Evolutionary conservation across 2,888 invertebrate species (phyloP), one percentile per base, ranked within the genome.

Genomic region (Colostygia pectinataria): DNA sequence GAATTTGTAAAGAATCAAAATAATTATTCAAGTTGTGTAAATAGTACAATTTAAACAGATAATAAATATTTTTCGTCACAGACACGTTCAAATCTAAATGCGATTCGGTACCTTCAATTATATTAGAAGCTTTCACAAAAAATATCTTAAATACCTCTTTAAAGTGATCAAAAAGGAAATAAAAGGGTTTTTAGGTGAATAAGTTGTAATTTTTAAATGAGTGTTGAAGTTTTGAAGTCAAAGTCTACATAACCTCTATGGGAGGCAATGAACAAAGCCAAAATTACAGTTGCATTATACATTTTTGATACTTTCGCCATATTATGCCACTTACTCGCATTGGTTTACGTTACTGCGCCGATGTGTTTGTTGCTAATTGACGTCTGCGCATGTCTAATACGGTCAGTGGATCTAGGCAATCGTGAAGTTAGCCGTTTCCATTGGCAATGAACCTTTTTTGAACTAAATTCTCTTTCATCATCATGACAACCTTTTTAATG

Each of bases 81-180:
- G 12, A 20, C 20, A 39, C 14, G 10, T 18, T 33, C 18, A 18
- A 37, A 12, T 24, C 14, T 24, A 20, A 34, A 4, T 31, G 24
- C 56, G 54, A 66, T 61, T 68, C 55, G 66, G 70, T 75, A 79
- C 71, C 74, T 79, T 66, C 55, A 57, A 70, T 60, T 68, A 61
- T 68, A 64, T 68, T 72, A 71, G 64, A 60, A 72, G 70, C 76
- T 77, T 75, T 75, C 73, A 74, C 71, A 77, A 77, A 80, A 72
- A 66, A 72, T 78, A 81, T 88, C 87, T 72, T 77, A 86, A 87
- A 88, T 89, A 89, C 89, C 89, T 89, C 89, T 84, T 75, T 71
- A 77, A 77, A 83, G 87, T 89, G 88, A 89, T 87, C 78, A 79
- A 83, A 54, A 85, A 78, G 83, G 83, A 83, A 74, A 76, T 76